Percentiles rank a stretch among this genome's conserved stretches.
Conservation (phyloP, 1,140 invertebrate genomes). For the Musca vetustissima region DNA sequence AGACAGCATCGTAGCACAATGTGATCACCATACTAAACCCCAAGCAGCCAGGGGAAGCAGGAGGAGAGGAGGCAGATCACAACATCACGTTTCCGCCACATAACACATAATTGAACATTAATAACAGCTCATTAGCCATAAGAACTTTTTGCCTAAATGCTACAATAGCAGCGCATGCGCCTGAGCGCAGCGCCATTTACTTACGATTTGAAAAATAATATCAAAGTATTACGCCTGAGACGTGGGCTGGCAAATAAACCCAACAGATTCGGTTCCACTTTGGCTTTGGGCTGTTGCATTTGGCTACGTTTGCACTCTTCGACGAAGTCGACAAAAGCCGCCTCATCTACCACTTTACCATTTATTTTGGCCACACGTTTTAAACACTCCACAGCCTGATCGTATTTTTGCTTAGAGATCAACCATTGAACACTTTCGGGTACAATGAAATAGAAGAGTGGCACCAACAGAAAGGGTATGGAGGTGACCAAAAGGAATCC, state of each 20-base stretch:
- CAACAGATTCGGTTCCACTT: constrained; percentile 38
- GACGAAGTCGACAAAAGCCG: constrained; percentile 33
- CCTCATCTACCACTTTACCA: constrained; percentile 44
- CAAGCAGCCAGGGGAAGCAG: background rate
- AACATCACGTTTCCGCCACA: background rate
- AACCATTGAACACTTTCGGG: constrained; percentile 65
- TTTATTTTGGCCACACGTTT: constrained; percentile 59
- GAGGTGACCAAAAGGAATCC: constrained; percentile 56
- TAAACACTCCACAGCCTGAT: constrained; percentile 58
- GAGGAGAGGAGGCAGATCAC: background rate
- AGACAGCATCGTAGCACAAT: constrained; percentile 64
- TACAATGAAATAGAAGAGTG: constrained; percentile 56
- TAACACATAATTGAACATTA: constrained; percentile 16
- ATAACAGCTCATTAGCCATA: constrained; percentile 6
- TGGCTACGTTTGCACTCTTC: constrained; percentile 54
- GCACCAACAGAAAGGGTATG: constrained; percentile 54
- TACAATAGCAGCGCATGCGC: background rate
- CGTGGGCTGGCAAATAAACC: constrained; percentile 55
- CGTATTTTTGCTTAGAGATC: constrained; percentile 57
- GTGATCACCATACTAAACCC: constrained; percentile 59
- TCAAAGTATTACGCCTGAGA: constrained; percentile 56
- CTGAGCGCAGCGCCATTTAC: constrained; percentile 31
- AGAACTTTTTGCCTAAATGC: background rate
- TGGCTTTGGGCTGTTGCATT: constrained; percentile 24
- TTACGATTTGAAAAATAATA: constrained; percentile 61